Base-by-base conservation (phyloP, 2,113 vertebrate species). In the Ranitomeya imitator region DNA sequence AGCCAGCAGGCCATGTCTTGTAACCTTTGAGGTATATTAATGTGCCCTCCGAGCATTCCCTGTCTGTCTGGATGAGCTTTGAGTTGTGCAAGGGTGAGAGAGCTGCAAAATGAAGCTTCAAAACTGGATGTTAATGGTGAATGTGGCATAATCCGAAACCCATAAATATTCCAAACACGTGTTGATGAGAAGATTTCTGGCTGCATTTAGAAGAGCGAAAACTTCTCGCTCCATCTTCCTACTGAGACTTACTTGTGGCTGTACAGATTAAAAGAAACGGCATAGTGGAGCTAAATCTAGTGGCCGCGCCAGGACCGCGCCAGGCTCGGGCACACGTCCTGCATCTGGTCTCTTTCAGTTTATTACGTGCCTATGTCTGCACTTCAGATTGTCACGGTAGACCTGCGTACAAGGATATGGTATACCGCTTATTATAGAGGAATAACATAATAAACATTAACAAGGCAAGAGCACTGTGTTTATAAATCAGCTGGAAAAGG, bases 21-120 rank as follows among this genome's bases (percentile, higher is more conserved):
- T 85, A 85, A 89, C 87, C 87, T 89, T 89, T 89, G 87, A 89
- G 87, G 87, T 85, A 85, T 89, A 89, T 89, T 89, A 89, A 89
- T 89, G 87, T 84, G 73, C 87, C 87, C 87, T 85, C 87, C 0
- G 87, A 85, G 87, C 87, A 89, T 89, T 89, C 16, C 73, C 31
- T 89, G 87, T 88, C 87, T 88, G 87, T 89, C 87, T 89, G 81
- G 87, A 85, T 89, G 87, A 89, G 87, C 73, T 89, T 79, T 85
- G 87, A 89, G 87, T 63, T 89, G 87, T 84, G 52, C 82, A 89
- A 89, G 87, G 87, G 87, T 89, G 87, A 89, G 87, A 69, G 82
- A 89, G 87, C 87, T 89, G 87, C 87, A 89, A 89, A 89, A 89
- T 89, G 87, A 89, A 89, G 87, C 87, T 89, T 84, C 82, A 85